These are phyloP conservation scores for Taxidea taxus DNA, from an alignment of 2,113 vertebrate genomes.

Conservation along the genomic window DNA sequence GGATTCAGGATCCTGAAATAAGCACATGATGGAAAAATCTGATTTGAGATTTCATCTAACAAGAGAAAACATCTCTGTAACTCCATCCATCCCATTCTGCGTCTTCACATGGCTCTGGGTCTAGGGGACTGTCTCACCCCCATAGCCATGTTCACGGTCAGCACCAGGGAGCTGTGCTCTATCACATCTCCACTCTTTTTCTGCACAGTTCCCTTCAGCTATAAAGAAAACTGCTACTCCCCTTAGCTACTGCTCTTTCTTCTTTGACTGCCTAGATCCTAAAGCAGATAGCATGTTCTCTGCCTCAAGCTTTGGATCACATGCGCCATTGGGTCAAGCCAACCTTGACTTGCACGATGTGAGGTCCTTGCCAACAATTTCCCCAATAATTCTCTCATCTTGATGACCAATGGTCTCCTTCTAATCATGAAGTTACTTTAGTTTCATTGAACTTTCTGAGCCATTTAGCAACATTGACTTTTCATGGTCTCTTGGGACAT, in stretches of 20 bases:
- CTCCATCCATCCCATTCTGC: neutral
- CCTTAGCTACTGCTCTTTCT: neutral
- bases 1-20: neutral
- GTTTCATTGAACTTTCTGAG: neutral
- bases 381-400: neutral
- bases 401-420: neutral
- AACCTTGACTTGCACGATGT: neutral
- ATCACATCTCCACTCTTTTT: neutral
- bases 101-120: neutral
- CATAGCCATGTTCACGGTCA: neutral
- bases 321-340: neutral
- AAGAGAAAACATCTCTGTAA: neutral
- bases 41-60: neutral
- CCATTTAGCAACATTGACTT: neutral
- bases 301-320: neutral
- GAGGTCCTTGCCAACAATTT: neutral
- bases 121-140: accelerated
- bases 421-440: neutral
- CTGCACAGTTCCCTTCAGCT: neutral
- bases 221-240: neutral
- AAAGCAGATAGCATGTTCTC: neutral
- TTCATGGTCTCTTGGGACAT: neutral
- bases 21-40: neutral
- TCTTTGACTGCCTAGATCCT: neutral
- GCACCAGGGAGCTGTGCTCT: neutral